Evolutionary conservation across 2,888 invertebrate species (phyloP).

Genomic region (Hemithea aestivaria): DNA sequence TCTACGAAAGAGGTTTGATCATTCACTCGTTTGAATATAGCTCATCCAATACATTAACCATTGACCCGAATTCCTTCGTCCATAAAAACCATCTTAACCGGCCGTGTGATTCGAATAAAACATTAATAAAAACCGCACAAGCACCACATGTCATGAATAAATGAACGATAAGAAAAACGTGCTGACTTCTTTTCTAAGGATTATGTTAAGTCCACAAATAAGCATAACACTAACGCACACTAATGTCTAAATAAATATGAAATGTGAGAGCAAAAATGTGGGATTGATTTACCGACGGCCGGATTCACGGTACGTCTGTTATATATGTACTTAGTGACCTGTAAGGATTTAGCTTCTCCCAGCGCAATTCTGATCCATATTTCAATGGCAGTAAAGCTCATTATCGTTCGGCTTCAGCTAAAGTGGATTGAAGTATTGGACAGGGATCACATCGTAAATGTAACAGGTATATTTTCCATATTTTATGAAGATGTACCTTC

Average conservation of each 20-base stretch:
- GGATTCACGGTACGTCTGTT: conserved; percentile 37
- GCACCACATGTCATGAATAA: conserved; percentile 34
- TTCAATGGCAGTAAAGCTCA: conserved; percentile 35
- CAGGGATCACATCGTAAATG: conserved; percentile 41
- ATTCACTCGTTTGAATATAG: conserved; percentile 17
- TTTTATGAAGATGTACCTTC: conserved; percentile 39
- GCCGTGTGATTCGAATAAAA: conserved; percentile 28
- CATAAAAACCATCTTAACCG: conserved; percentile 30
- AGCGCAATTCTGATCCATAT: conserved; percentile 34
- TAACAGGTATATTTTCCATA: conserved; percentile 45
- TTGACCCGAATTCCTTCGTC: conserved; percentile 22
- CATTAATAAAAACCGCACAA: conserved; percentile 30
- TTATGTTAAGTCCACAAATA: conserved; percentile 45
- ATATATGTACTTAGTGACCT: conserved; percentile 16
- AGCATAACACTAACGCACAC: conserved; percentile 37
- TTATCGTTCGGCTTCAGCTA: conserved; percentile 30
- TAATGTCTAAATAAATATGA: conserved; percentile 57
- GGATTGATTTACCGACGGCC: conserved; percentile 56
- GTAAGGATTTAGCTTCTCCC: conserved; percentile 15
- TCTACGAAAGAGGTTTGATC: conserved; percentile 10
- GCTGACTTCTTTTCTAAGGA: conserved; percentile 34
- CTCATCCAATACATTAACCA: conserved; percentile 28
- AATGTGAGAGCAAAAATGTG: conserved; percentile 50
- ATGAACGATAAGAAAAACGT: conserved; percentile 31
- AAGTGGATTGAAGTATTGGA: conserved; percentile 44